Base-by-base conservation (phyloP, 2,113 vertebrate genomes). In the Pavo muticus region DNA sequence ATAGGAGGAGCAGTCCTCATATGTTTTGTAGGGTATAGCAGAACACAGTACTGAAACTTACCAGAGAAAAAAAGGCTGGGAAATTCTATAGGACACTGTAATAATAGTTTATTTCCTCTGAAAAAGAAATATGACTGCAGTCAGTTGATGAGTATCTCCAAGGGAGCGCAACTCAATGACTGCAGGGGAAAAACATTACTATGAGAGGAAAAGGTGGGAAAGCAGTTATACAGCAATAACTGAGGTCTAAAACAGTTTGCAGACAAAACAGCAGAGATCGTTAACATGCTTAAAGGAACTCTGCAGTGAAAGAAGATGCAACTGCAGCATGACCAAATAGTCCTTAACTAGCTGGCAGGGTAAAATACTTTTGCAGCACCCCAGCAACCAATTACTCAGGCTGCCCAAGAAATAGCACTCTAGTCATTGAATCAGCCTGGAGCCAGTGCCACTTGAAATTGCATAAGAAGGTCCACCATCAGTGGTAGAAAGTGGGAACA, bases 101-200 rank as follows among this genome's bases (percentile, higher is more conserved):
- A 90, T 52, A 90, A 88, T 50, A 82, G 71, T 16, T 86, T 76
- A 90, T 40, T 88, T 94, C 86, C 84, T 93, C 94, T 94, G 94
- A 94, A 96, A 95, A 74, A 94, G 64, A 94, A 94, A 87, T 91
- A 94, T 39, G 63, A 91, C 54, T 54, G 90, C 79, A 69, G 69
- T 93, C 77, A 82, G 84, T 18, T 88, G 88, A 77, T 60, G 69
- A 88, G 87, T 42, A 88, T 84, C 76, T 87, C 63, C 85, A 56
- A 91, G 27, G 10, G 0, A 11, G 32, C 60, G 65, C 40, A 91
- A 80, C 90, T 86, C 79, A 74, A 72, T 67, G 72, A 90, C 50
- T 74, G 45, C 79, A 74, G 39, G 48, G 37, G 17, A 37, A 59
- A 48, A 82, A 90, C 50, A 1, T 0, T 8, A 35, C 10, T 32